These are phyloP conservation scores for Seira sanloemensis DNA, from an alignment of 2,888 invertebrate genomes.

Conservation along the genomic window DNA sequence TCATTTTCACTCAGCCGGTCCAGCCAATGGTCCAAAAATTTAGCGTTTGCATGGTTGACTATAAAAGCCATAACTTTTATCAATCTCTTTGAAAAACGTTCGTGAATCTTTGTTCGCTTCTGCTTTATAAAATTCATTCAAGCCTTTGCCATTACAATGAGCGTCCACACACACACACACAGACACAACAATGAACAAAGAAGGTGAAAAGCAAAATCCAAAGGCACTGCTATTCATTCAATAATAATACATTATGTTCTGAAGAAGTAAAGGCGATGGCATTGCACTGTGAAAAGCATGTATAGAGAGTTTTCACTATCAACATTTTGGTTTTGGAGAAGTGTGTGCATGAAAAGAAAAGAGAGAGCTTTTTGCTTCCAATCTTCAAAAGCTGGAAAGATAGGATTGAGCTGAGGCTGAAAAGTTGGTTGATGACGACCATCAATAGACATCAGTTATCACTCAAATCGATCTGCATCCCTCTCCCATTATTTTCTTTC, in stretches of 20 bases:
- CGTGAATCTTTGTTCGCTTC: conserved; percentile 52
- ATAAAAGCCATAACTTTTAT: conserved; percentile 64
- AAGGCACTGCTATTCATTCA: background rate
- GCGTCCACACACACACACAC: conserved; percentile 21
- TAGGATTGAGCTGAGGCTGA: conserved; percentile 63
- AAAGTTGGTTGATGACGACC: conserved; percentile 64
- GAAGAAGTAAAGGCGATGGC: background rate
- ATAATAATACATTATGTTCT: background rate
- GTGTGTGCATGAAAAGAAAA: background rate
- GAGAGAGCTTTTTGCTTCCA: conserved; percentile 38
- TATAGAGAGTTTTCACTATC: no score
- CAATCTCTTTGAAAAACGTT: conserved; percentile 60
- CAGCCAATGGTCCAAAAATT: conserved; percentile 21
- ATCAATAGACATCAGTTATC: conserved; percentile 65
- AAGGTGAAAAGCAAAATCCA: conserved; percentile 58
- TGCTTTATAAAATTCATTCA: background rate
- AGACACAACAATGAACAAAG: conserved; percentile 57
- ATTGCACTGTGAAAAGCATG: no score
- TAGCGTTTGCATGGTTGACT: conserved; percentile 36
- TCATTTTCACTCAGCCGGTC: conserved; percentile 42
- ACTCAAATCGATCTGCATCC: conserved; percentile 62
- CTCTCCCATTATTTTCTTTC: conserved; percentile 60
- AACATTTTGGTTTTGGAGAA: no score
- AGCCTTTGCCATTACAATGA: conserved; percentile 44
- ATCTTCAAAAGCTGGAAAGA: conserved; percentile 61